Conservation (phyloP, 2,888 invertebrate species). For the Nebria salina region DNA sequence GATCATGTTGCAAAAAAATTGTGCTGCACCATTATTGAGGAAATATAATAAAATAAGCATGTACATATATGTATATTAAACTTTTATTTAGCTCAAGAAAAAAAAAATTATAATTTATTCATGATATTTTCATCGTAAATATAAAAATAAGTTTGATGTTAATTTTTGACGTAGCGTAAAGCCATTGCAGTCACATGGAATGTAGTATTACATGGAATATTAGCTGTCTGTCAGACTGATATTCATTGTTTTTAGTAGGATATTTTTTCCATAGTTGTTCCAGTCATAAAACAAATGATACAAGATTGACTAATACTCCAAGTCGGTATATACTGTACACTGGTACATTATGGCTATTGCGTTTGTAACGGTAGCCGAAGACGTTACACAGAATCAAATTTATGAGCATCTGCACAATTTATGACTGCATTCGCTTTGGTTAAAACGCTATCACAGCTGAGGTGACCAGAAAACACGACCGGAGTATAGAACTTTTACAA, state of each 20-base stretch:
- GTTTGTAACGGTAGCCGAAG: constrained; percentile 32
- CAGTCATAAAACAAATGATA: not conserved
- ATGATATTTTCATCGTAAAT: too few relatives aligned
- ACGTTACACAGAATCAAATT: constrained; percentile 39
- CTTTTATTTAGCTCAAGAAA: too few relatives aligned
- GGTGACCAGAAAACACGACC: not conserved
- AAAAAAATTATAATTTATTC: too few relatives aligned
- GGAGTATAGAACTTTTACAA: not conserved
- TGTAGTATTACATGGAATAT: too few relatives aligned
- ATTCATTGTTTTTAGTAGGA: not conserved
- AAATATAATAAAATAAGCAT: too few relatives aligned
- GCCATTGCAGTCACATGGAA: too few relatives aligned
- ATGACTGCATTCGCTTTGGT: constrained; percentile 37
- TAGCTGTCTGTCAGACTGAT: not conserved
- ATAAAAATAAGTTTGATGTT: too few relatives aligned
- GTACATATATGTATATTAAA: too few relatives aligned
- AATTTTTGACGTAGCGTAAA: too few relatives aligned
- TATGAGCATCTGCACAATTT: constrained; percentile 36
- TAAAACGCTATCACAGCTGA: constrained; percentile 11
- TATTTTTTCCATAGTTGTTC: not conserved
- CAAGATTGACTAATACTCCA: not conserved
- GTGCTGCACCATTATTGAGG: too few relatives aligned
- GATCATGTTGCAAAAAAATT: too few relatives aligned
- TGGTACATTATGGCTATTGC: not conserved
- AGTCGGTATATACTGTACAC: not conserved